A percentile compares a stretch with the other conserved stretches of the same genome.
Evolutionary conservation across 30 jellyfish, hydroid and myxozoan species (phyloP).

Genomic region (Aurelia coerulea): DNA sequence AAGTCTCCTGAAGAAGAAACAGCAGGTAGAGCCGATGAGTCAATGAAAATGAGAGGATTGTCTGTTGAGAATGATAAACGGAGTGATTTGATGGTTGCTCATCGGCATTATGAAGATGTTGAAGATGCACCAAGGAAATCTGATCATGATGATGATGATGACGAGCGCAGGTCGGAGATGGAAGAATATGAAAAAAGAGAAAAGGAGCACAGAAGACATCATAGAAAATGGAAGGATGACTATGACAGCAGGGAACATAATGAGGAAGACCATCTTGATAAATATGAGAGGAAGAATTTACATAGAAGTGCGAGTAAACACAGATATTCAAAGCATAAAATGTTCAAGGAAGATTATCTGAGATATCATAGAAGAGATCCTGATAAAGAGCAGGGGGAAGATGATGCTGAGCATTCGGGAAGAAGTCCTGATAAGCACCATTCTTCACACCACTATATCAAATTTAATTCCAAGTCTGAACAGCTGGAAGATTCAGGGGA

Average conservation of each 20-base stretch:
- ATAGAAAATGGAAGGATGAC: neutral
- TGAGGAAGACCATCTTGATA: neutral
- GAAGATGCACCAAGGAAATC: constrained; percentile 9
- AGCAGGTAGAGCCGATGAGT: constrained; percentile 66
- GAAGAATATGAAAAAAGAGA: neutral
- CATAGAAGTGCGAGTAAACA: neutral
- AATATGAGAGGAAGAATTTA: neutral
- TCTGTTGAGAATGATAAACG: constrained; percentile 58
- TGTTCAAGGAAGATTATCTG: neutral
- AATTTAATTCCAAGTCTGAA: neutral
- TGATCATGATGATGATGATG: constrained; percentile 10
- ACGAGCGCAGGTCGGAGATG: neutral
- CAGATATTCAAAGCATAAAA: neutral
- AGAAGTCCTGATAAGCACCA: neutral
- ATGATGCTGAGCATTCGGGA: neutral
- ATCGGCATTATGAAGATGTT: constrained; percentile 58
- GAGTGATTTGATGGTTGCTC: constrained; percentile 66
- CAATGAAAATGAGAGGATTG: constrained; percentile 55
- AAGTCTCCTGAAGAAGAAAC: constrained; percentile 23
- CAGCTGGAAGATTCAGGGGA: too few species aligned
- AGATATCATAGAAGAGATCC: neutral
- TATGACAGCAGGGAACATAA: neutral
- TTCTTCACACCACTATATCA: neutral
- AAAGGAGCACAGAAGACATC: neutral
- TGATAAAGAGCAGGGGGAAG: neutral